phyloP scores from a whole-genome alignment of 2,888 invertebrate genomes.

The Melanostoma mellinum region DNA sequence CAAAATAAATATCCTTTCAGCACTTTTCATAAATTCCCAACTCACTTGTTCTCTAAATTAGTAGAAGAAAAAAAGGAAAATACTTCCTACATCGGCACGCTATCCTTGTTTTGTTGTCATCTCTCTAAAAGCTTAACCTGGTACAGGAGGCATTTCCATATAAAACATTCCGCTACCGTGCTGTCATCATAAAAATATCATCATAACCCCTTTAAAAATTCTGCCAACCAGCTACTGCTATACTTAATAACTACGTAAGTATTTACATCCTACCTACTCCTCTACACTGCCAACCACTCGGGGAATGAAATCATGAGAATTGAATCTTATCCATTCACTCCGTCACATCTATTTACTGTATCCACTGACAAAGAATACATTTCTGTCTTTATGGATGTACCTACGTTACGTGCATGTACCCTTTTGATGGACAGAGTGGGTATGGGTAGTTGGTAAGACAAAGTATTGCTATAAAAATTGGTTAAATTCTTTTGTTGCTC shows the following conservation, averaged over 20 bases:
- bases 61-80: background rate
- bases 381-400: background rate
- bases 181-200: conserved; percentile 65
- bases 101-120: conserved; percentile 39
- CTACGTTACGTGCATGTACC: background rate
- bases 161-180: conserved; percentile 40
- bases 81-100: conserved; percentile 43
- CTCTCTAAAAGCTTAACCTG: conserved; percentile 8
- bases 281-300: conserved; percentile 42
- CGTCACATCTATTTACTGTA: conserved; percentile 17
- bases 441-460: conserved; percentile 24
- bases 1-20: conserved; percentile 8
- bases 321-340: conserved; percentile 48
- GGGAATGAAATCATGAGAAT: conserved; percentile 68
- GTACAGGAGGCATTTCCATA: conserved; percentile 37
- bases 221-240: background rate
- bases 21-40: conserved; percentile 16
- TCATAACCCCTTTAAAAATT: conserved; percentile 21
- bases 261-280: background rate
- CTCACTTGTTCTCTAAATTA: background rate
- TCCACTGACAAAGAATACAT: conserved; percentile 1
- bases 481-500: conserved; percentile 31
- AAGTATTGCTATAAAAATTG: conserved; percentile 38
- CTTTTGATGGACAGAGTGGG: background rate
- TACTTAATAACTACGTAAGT: background rate